These are phyloP conservation scores for Natator depressus DNA, from an alignment of 2,113 vertebrate genomes.

Conservation along the genomic window DNA sequence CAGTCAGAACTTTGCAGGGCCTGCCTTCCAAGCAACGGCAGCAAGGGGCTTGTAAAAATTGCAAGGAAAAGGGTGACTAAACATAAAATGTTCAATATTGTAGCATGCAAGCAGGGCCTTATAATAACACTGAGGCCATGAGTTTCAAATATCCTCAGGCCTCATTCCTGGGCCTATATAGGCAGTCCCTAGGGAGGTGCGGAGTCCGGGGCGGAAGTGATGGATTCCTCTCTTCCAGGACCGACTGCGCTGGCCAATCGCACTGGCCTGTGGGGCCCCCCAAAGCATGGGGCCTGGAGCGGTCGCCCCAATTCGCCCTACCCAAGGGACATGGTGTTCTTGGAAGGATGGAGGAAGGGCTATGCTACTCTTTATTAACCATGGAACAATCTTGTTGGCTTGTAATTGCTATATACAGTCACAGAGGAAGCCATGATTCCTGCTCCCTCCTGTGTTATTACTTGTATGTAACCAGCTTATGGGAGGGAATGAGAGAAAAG, in stretches of 20 bases:
- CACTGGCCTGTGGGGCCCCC: too few relatives aligned
- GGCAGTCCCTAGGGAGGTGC: neutral
- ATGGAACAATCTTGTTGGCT: slow-evolving; percentile 9
- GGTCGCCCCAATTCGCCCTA: too few relatives aligned
- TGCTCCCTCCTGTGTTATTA: slow-evolving; percentile 56
- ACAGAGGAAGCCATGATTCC: slow-evolving; percentile 21
- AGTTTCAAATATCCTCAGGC: neutral
- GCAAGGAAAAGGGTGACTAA: neutral
- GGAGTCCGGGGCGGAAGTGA: too few relatives aligned
- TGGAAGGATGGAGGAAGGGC: neutral
- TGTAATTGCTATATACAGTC: slow-evolving; percentile 15
- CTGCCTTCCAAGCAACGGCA: neutral
- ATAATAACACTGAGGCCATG: too few relatives aligned
- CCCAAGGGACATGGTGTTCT: neutral
- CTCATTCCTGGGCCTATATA: slow-evolving; percentile 22
- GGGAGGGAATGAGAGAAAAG: slow-evolving; percentile 49
- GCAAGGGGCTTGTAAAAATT: neutral
- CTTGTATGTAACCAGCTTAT: slow-evolving; percentile 29
- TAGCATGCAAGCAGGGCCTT: neutral
- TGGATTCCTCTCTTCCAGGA: too few relatives aligned
- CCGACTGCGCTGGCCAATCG: too few relatives aligned
- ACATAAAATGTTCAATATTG: neutral
- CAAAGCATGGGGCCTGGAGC: too few relatives aligned
- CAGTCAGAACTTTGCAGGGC: neutral
- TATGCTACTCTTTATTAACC: neutral